phyloP scores from a whole-genome alignment of 2,888 invertebrate species.

The Aporophyla nigra region DNA sequence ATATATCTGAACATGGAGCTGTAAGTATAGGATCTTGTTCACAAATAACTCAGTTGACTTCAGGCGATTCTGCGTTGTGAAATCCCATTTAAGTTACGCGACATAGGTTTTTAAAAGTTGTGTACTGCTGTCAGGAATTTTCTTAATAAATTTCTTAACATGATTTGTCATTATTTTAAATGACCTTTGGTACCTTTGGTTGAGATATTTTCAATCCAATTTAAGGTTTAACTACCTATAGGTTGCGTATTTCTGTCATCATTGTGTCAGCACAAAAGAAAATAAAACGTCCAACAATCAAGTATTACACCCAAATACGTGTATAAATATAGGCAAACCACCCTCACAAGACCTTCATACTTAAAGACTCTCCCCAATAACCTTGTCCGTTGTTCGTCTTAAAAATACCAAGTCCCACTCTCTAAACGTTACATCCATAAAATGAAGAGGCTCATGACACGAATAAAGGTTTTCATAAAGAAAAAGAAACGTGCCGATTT shows the following conservation, averaged over 20 bases:
- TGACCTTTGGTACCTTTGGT: not conserved
- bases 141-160: not conserved
- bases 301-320: slow-evolving; percentile 30
- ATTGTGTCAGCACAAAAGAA: slow-evolving; percentile 4
- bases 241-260: not conserved
- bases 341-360: slow-evolving; percentile 26
- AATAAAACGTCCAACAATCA: slow-evolving; percentile 10
- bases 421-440: slow-evolving; percentile 59
- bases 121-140: not conserved
- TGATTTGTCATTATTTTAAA: not conserved
- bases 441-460: slow-evolving; percentile 51
- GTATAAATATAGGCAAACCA: slow-evolving; percentile 35
- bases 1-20: slow-evolving; percentile 28
- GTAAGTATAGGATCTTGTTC: slow-evolving; percentile 3
- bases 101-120: not conserved
- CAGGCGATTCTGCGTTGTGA: slow-evolving; percentile 9
- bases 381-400: slow-evolving; percentile 56
- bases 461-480: slow-evolving; percentile 61
- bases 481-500: slow-evolving; percentile 57
- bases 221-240: not conserved
- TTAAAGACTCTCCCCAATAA: slow-evolving; percentile 43
- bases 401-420: slow-evolving; percentile 51
- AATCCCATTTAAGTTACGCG: not conserved
- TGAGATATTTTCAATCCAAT: not conserved
- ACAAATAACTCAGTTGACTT: slow-evolving; percentile 23